Evolutionary conservation across 1,140 invertebrate genomes (phyloP).

Genomic region (fruit fly (Drosophila melanogaster)): Release_6_plus_ISO1_MT NT_033779.5:15601501-15602000

Average conservation of each 20-base stretch:
- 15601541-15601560: background rate
- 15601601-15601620: slow-evolving; percentile 18
- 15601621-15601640: slow-evolving; percentile 3
- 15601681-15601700: slow-evolving; percentile 80
- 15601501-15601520: too few relatives aligned
- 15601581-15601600: background rate
- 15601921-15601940: slow-evolving; percentile 81
- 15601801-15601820: slow-evolving; percentile 68
- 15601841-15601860: slow-evolving; percentile 59
- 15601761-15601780: slow-evolving; percentile 74
- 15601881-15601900: background rate
- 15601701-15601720: slow-evolving; percentile 82
- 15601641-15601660: slow-evolving; percentile 1
- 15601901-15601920: slow-evolving; percentile 42
- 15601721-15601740: slow-evolving; percentile 82
- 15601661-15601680: slow-evolving; percentile 12
- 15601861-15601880: slow-evolving; percentile 17
- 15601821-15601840: slow-evolving; percentile 28
- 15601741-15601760: slow-evolving; percentile 83
- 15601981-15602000: slow-evolving; percentile 80
- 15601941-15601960: slow-evolving; percentile 78
- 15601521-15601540: background rate
- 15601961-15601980: slow-evolving; percentile 65
- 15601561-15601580: slow-evolving; percentile 23
- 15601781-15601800: slow-evolving; percentile 12